These are phyloP conservation scores for Erebia ligea DNA, from an alignment of 2,888 invertebrate species.

Conservation along the genomic window DNA sequence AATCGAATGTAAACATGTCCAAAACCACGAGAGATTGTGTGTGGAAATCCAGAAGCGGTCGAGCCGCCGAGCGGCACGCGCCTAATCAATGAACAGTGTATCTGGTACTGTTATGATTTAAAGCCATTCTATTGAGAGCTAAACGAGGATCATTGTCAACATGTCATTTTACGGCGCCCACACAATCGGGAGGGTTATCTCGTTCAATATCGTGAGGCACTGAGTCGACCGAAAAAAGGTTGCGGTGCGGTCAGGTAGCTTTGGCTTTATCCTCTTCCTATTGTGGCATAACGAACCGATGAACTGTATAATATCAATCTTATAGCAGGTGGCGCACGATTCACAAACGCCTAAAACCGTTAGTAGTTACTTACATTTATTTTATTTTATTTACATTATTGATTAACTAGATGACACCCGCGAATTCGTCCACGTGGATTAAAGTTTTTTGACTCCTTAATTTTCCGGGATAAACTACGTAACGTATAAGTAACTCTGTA, in stretches of 20 bases:
- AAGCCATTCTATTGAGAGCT: slow-evolving; percentile 55
- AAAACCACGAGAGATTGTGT: slow-evolving; percentile 47
- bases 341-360: background rate
- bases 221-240: slow-evolving; percentile 33
- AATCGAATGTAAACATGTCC: slow-evolving; percentile 42
- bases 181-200: slow-evolving; percentile 66
- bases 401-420: no score
- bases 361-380: no score
- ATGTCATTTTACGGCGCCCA: slow-evolving; percentile 64
- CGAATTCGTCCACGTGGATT: no score
- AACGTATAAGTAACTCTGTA: no score
- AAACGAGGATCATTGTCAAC: slow-evolving; percentile 67
- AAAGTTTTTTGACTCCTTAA: no score
- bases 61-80: slow-evolving; percentile 56
- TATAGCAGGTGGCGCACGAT: slow-evolving; percentile 67
- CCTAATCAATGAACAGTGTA: slow-evolving; percentile 52
- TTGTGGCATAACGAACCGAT: slow-evolving; percentile 74
- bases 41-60: slow-evolving; percentile 51
- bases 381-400: no score
- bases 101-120: slow-evolving; percentile 66
- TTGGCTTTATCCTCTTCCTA: slow-evolving; percentile 48
- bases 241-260: slow-evolving; percentile 66
- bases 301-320: slow-evolving; percentile 49
- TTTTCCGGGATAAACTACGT: no score
- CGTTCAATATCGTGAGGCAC: slow-evolving; percentile 19